These are phyloP conservation scores for Brachypterus glaber DNA, from an alignment of 2,888 invertebrate species.

Conservation along the genomic window DNA sequence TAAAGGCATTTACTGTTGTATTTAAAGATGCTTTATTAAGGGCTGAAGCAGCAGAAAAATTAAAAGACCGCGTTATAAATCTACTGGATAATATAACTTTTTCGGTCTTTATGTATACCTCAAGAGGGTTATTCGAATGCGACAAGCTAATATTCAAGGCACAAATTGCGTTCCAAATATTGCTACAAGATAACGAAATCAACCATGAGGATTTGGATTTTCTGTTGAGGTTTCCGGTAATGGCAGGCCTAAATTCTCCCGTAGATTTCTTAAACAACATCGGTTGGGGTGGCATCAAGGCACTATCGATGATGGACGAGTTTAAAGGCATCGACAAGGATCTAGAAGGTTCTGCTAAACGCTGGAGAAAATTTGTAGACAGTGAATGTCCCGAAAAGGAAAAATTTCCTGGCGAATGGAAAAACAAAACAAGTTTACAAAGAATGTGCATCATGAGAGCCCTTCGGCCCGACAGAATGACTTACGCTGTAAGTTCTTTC, in stretches of 20 bases:
- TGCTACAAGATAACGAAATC: conserved; percentile 57
- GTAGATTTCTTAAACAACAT: conserved; percentile 73
- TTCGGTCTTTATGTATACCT: conserved; percentile 78
- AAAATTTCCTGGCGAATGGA: conserved; percentile 94
- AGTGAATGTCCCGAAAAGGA: conserved; percentile 89
- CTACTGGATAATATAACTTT: conserved; percentile 83
- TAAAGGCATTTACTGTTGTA: conserved; percentile 88
- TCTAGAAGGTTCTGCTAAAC: conserved; percentile 80
- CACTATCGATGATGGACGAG: conserved; percentile 64
- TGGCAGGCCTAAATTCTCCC: conserved; percentile 63
- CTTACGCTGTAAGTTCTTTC: conserved; percentile 79
- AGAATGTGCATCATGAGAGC: conserved; percentile 88
- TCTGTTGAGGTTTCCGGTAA: conserved; percentile 72
- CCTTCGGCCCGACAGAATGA: conserved; percentile 87
- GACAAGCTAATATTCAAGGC: conserved; percentile 87
- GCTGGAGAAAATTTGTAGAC: conserved; percentile 90
- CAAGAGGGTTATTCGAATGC: conserved; percentile 80
- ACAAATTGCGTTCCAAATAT: conserved; percentile 64
- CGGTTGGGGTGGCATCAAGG: conserved; percentile 86
- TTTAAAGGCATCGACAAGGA: conserved; percentile 82
- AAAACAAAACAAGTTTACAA: conserved; percentile 76
- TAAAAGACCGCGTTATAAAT: conserved; percentile 62
- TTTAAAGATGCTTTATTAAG: conserved; percentile 74
- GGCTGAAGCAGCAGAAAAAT: conserved; percentile 58
- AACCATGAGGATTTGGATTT: conserved; percentile 74